These are phyloP conservation scores for Dascillus cervinus DNA, from an alignment of 2,888 invertebrate genomes.

Conservation along the genomic window DNA sequence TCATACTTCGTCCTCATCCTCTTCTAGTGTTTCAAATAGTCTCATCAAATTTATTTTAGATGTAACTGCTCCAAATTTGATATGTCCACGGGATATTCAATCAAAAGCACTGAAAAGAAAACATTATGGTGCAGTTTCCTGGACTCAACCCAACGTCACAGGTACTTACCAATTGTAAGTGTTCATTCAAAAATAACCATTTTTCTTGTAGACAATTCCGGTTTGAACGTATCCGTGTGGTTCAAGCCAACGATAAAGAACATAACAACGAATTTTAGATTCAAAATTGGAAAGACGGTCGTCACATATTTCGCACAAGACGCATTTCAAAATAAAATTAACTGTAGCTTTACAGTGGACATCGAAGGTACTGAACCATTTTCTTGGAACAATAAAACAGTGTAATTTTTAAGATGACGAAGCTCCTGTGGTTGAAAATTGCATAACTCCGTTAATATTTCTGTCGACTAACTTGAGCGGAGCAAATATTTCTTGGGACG, in stretches of 20 bases:
- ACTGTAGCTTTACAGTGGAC: slow-evolving; percentile 52
- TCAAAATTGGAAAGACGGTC: slow-evolving; percentile 50
- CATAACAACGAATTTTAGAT: slow-evolving; percentile 40
- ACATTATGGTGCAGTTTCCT: slow-evolving; percentile 46
- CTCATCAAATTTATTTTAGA: slow-evolving; percentile 38
- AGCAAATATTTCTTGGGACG: slow-evolving; percentile 50
- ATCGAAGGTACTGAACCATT: slow-evolving; percentile 52
- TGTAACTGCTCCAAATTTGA: slow-evolving; percentile 49
- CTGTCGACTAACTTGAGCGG: slow-evolving; percentile 31
- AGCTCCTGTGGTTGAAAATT: slow-evolving; percentile 50
- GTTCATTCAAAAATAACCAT: too few relatives aligned
- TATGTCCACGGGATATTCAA: slow-evolving; percentile 49
- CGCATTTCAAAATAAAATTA: slow-evolving; percentile 50
- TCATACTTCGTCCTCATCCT: not conserved
- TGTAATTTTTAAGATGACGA: slow-evolving; percentile 42
- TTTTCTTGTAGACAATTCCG: slow-evolving; percentile 49
- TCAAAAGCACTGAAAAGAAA: slow-evolving; percentile 43
- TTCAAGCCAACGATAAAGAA: slow-evolving; percentile 50
- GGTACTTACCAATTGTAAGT: too few relatives aligned
- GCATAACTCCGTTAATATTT: slow-evolving; percentile 50
- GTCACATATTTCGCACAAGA: slow-evolving; percentile 59
- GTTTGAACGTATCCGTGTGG: slow-evolving; percentile 47
- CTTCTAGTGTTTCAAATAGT: not conserved
- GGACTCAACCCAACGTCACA: slow-evolving; percentile 30
- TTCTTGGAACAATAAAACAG: not conserved